Base-by-base conservation (phyloP, 2,797 vertebrate genomes). In the Enteromius paludinosus region DNA sequence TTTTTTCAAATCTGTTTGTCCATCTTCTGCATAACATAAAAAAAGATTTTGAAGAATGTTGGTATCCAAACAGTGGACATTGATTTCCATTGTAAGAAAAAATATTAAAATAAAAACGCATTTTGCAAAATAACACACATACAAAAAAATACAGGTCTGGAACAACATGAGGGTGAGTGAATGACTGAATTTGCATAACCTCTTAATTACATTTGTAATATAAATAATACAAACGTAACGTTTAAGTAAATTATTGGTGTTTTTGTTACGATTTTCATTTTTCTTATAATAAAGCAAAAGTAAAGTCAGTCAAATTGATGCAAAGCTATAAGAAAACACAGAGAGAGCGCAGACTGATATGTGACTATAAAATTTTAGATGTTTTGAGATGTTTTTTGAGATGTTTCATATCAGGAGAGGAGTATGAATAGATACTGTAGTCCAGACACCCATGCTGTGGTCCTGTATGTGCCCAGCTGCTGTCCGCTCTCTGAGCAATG, bases 401-500 rank as follows among this genome's bases (percentile, higher is more conserved):
- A 74, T 33, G 8, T 38, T 28, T n/a, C 33, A 56, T 9, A 28
- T n/a, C 73, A 28, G 45, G 65, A 62, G 28, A 25, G 7, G 15
- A 11, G 25, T 47, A 11, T 52, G 33, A 95, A 98, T n/a, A 96
- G 98, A 99, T 99, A 99, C 97, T 99, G 98, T 62, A 99, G 95
- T 87, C 97, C 97, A 0, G 97, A 96, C 61, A 98, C 97, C 25
- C 96, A 97, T 0, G 98, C 96, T 0, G 93, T 89, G n/a, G 97
- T 98, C 83, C 94, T 96, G 88, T 98, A 95, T 2, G 93, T 94
- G 33, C 98, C 98, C 69, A 99, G 94, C 71, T 95, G 95, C 89
- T 96, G 96, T 17, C 97, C 96, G 0, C 97, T 98, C 92, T 99
- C 98, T 0, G 98, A 98, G 86, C 98, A 99, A 91, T 98, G 97